These are phyloP conservation scores for Caenorhabditis afra DNA, from an alignment of 2,888 invertebrate species.

Conservation along the genomic window DNA sequence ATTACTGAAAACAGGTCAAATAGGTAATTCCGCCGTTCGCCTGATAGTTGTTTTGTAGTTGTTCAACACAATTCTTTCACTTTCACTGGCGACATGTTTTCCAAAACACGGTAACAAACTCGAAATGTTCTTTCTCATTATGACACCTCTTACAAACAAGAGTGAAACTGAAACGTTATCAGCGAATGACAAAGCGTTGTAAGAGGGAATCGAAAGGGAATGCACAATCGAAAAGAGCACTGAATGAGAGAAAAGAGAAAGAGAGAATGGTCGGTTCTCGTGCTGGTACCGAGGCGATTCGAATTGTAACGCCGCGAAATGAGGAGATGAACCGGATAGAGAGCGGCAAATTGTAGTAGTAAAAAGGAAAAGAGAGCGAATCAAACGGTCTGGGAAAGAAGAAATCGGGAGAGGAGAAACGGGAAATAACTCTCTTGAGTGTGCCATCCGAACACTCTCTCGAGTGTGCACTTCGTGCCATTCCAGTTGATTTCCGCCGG, in stretches of 20 bases:
- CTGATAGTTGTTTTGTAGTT: too few relatives aligned
- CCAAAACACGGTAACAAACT: too few relatives aligned
- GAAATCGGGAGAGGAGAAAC: constrained; percentile 6
- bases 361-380: constrained; percentile 21
- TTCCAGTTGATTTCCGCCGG: neutral
- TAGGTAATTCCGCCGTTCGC: too few relatives aligned
- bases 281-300: neutral
- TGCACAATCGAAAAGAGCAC: neutral
- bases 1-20: too few relatives aligned
- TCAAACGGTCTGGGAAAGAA: too few relatives aligned
- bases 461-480: neutral
- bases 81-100: too few relatives aligned
- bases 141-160: too few relatives aligned
- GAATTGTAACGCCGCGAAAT: neutral
- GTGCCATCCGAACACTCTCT: constrained; percentile 20
- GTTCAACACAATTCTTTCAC: too few relatives aligned
- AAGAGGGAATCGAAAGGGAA: neutral
- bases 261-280: too few relatives aligned
- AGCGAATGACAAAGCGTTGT: neutral
- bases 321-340: constrained; percentile 2
- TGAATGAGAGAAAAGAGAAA: constrained; percentile 4
- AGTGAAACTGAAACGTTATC: too few relatives aligned
- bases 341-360: constrained; percentile 35
- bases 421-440: constrained; percentile 22
- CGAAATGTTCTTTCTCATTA: too few relatives aligned